A percentile compares a stretch with the other conserved stretches of the same genome.
These are phyloP conservation scores for Glareola pratincola DNA, from an alignment of 2,113 vertebrate genomes.

Conservation along the genomic window DNA sequence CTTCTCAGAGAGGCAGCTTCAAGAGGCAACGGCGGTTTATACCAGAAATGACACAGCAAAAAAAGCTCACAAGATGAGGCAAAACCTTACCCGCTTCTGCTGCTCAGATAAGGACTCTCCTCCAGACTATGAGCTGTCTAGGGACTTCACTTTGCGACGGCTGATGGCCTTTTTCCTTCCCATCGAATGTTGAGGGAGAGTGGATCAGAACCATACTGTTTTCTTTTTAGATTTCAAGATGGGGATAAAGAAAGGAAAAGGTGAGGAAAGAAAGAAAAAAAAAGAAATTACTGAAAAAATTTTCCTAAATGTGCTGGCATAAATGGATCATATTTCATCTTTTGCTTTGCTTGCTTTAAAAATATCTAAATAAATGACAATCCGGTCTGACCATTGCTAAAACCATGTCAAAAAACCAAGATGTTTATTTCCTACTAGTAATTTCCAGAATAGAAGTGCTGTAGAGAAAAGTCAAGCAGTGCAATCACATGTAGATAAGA, in stretches of 20 bases:
- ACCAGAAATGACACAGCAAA: slow-evolving; percentile 29
- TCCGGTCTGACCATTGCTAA: background rate
- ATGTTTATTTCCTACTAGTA: background rate
- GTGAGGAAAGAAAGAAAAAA: background rate
- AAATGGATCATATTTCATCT: background rate
- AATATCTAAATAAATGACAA: background rate
- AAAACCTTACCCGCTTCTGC: background rate
- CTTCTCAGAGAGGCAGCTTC: background rate
- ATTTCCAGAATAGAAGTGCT: background rate
- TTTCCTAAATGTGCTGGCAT: background rate
- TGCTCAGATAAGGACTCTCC: background rate
- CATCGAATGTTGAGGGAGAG: accelerated
- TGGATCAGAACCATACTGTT: background rate
- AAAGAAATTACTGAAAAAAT: background rate
- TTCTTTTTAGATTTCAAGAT: background rate
- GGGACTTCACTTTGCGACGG: background rate
- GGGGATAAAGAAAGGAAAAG: background rate
- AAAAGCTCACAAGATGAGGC: background rate
- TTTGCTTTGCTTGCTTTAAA: background rate
- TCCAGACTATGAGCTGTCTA: background rate
- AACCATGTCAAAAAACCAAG: background rate
- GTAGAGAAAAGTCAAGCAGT: background rate
- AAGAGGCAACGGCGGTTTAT: background rate
- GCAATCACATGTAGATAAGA: background rate
- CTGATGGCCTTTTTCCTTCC: background rate